Conservation (phyloP, 2,888 invertebrate genomes). For the Caenorhabditis imperialis region DNA sequence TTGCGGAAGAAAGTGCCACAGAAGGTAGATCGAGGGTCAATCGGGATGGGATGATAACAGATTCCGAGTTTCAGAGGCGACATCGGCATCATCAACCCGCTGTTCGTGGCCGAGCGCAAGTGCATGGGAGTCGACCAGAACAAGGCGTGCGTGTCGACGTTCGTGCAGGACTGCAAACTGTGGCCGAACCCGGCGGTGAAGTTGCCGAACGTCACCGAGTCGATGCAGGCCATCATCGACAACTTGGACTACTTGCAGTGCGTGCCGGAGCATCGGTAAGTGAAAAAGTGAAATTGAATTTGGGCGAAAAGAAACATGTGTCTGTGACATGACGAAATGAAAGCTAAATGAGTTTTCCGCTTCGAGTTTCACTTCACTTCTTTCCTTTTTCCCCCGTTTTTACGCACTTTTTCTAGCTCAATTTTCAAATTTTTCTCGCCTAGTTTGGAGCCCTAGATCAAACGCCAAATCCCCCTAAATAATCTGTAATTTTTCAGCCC, state of each 20-base stretch:
- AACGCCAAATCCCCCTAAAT: not conserved
- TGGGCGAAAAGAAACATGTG: too few species aligned
- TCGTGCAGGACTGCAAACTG: conserved; percentile 66
- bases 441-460: not conserved
- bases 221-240: conserved; percentile 73
- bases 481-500: conserved; percentile 61
- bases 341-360: conserved; percentile 11
- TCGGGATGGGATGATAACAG: not conserved
- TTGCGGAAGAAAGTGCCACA: conserved; percentile 75
- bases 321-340: too few species aligned
- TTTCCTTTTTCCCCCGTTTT: not conserved
- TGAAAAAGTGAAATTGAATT: conserved; percentile 3
- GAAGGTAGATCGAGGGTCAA: conserved; percentile 66
- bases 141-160: conserved; percentile 71
- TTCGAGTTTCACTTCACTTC: not conserved
- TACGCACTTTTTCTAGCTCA: too few species aligned
- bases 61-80: conserved; percentile 66
- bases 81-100: conserved; percentile 73
- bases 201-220: conserved; percentile 75
- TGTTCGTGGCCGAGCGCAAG: conserved; percentile 76
- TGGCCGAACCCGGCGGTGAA: conserved; percentile 73
- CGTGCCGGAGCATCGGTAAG: conserved; percentile 72
- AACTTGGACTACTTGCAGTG: conserved; percentile 75
- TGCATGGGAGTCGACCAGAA: conserved; percentile 75
- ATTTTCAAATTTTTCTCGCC: too few species aligned